Percentiles rank a stretch among this genome's conserved stretches.
Evolutionary conservation across 2,113 vertebrate species (phyloP).

Genomic region (Mesitornis unicolor): DNA sequence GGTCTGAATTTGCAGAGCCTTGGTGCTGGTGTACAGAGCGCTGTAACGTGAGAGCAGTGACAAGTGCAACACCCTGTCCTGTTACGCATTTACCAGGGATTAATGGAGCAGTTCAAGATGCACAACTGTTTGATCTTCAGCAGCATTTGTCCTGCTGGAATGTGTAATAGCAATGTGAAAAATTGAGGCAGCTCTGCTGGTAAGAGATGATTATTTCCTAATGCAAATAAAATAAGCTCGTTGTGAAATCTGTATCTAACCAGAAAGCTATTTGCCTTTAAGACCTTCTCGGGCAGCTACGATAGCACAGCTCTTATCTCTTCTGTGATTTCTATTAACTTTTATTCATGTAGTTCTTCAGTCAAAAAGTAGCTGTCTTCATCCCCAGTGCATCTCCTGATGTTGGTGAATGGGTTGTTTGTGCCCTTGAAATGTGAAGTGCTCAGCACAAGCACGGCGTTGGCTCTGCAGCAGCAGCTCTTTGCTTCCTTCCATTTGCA

Average conservation of each 20-base stretch:
- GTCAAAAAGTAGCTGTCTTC: background rate
- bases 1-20: accelerated
- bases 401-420: background rate
- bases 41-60: background rate
- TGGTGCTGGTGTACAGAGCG: background rate
- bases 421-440: background rate
- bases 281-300: background rate
- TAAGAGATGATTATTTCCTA: background rate
- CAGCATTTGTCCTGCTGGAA: background rate
- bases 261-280: background rate
- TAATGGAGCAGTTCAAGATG: background rate
- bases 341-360: background rate
- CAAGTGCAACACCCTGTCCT: background rate
- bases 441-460: too few relatives aligned
- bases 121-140: background rate
- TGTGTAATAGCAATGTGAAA: background rate
- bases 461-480: background rate
- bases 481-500: background rate
- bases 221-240: background rate
- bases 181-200: background rate
- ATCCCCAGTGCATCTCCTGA: background rate
- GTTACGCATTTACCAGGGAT: accelerated
- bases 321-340: background rate
- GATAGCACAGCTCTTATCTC: background rate
- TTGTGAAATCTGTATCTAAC: background rate